Evolutionary conservation across 1,140 invertebrate genomes (phyloP), one percentile per base, ranked within the genome.

Genomic region (Phthorimaea operculella): DNA sequence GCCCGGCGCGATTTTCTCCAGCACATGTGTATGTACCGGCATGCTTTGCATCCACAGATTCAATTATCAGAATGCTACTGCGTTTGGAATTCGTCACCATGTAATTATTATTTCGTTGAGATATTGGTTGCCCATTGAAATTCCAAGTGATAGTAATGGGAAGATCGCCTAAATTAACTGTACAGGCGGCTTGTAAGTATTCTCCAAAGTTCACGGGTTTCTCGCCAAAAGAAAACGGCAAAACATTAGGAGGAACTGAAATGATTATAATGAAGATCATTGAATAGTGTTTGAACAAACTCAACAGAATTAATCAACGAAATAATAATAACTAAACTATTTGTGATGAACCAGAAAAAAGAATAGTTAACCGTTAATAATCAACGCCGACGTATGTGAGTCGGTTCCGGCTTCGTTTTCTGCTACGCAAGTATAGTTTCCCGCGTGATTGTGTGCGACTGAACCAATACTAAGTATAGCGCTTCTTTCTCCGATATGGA

Each of bases 121-220:
- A 90, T 61, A 90, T 89, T 28, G 81, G 61, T 55, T 89, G 85
- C 72, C 87, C 87, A 68, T 90, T 90, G 70, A 90, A 87, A 57
- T 72, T 88, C 94, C 94, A 96, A 55, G 87, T 86, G 59, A 96
- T 93, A 52, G 89, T 91, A 62, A 96, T 87, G 1, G 94, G 94
- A 51, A 92, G 87, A 76, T 96, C 94, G 42, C 94, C 94, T 76
- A 94, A 93, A 62, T 91, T 90, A n/a, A 97, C 91, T 21, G 93
- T 92, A 81, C 96, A 98, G 8, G 90, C 89, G 33, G 92, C 88
- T 62, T 89, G 92, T 54, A 89, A 89, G 69, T 89, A 90, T 70
- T 93, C 91, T 59, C 91, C 90, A 57, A 90, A 88, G 69, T 93
- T 91, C 54, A 91, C 87, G 58, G 89, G 86, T 64, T 92, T 91